A percentile compares a stretch with the other conserved stretches of the same genome.
phyloP scores from a whole-genome alignment of 1,140 invertebrate species.

The Aricia agestis region DNA sequence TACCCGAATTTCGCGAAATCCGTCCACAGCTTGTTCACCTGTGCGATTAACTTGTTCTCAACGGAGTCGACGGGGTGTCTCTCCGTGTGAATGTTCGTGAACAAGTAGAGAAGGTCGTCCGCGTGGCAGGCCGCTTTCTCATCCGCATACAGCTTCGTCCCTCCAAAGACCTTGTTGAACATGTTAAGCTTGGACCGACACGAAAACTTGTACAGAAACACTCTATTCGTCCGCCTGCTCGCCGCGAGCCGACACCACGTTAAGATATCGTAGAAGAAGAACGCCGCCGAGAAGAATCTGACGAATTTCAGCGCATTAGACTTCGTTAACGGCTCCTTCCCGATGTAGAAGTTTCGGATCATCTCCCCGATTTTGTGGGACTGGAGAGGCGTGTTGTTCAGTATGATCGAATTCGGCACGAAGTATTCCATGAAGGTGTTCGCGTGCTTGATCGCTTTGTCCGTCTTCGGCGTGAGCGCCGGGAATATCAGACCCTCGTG shows the following conservation, averaged over 20 bases:
- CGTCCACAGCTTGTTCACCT: neutral
- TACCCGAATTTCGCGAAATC: slow-evolving; percentile 3
- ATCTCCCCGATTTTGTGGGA: neutral
- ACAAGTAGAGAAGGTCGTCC: neutral
- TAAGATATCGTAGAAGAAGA: neutral
- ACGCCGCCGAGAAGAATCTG: neutral
- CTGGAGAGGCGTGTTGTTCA: neutral
- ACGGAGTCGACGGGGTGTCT: neutral
- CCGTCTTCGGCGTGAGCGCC: neutral
- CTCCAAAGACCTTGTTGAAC: neutral
- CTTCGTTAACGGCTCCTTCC: neutral
- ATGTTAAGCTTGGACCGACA: neutral
- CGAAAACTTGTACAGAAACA: neutral
- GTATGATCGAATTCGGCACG: neutral
- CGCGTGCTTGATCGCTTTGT: neutral
- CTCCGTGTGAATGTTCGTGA: neutral
- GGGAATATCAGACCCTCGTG: neutral
- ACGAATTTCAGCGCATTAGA: neutral
- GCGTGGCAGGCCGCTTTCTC: neutral
- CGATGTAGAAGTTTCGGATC: neutral
- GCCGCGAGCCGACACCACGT: neutral
- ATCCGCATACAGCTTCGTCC: neutral
- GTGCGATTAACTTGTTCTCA: neutral
- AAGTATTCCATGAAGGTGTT: slow-evolving; percentile 1
- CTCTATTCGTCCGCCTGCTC: neutral